phyloP scores from a whole-genome alignment of 2,797 vertebrate species.

The Triplophysa yarkandensis region DNA sequence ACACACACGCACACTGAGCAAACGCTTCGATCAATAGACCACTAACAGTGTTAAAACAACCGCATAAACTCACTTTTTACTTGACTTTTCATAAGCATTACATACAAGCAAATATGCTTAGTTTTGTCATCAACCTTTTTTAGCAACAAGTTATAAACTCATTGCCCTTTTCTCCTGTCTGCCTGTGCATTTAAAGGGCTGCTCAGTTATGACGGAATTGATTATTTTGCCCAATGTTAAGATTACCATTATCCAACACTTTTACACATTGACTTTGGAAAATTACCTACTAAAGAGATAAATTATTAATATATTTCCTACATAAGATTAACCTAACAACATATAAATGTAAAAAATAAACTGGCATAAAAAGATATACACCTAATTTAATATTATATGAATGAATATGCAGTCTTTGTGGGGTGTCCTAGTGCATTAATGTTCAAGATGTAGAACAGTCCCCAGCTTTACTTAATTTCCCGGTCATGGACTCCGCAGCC shows the following conservation, averaged over 20 bases:
- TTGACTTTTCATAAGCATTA: not conserved
- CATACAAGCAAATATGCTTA: not conserved
- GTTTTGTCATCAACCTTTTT: slow-evolving; percentile 5
- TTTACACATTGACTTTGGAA: too few relatives aligned
- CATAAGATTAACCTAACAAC: too few relatives aligned
- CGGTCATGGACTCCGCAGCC: slow-evolving; percentile 30
- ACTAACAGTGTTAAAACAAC: not conserved
- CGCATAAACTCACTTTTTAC: not conserved
- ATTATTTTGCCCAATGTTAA: too few relatives aligned
- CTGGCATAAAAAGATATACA: too few relatives aligned
- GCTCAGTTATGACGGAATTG: too few relatives aligned
- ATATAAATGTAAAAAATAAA: too few relatives aligned
- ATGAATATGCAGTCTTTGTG: not conserved
- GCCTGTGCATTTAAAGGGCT: not conserved
- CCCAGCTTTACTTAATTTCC: slow-evolving; percentile 9
- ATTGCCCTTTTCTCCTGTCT: slow-evolving; percentile 12
- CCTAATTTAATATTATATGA: too few relatives aligned
- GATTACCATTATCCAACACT: too few relatives aligned
- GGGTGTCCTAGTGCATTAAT: not conserved
- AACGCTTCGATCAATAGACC: slow-evolving; percentile 45
- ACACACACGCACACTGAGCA: slow-evolving; percentile 13
- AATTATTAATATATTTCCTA: too few relatives aligned
- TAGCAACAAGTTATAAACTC: slow-evolving; percentile 34
- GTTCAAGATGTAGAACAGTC: not conserved
- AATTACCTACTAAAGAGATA: too few relatives aligned